Evolutionary conservation across 2,888 invertebrate genomes (phyloP).

Genomic region (Torymus texanus): DNA sequence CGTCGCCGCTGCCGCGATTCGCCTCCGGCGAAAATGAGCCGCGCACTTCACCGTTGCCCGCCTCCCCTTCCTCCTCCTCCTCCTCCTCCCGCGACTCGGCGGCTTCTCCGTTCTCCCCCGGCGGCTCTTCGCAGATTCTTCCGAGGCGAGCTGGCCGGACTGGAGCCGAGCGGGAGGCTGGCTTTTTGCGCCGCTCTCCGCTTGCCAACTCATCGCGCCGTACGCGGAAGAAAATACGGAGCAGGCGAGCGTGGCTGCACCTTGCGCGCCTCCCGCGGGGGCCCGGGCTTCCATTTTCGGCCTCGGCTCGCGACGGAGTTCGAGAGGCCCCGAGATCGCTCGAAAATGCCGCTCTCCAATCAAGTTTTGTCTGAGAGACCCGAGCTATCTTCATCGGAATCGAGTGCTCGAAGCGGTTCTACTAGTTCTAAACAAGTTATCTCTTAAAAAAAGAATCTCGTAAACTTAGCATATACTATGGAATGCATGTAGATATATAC

Average conservation of each 20-base stretch:
- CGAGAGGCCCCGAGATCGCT: no score
- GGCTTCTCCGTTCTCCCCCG: not conserved
- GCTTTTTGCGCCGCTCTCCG: not conserved
- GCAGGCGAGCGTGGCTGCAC: not conserved
- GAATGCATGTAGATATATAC: no score
- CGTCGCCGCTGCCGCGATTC: no score
- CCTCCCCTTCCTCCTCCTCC: not conserved
- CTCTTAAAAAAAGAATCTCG: not conserved
- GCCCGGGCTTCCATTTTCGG: no score
- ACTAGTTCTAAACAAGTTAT: constrained; percentile 23
- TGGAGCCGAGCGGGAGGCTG: not conserved
- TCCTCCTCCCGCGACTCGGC: no score
- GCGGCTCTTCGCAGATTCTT: constrained; percentile 30
- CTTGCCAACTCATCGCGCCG: not conserved
- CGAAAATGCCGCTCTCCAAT: not conserved
- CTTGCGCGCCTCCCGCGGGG: not conserved
- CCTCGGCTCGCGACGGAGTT: no score
- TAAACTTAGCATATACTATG: no score
- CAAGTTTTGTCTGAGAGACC: no score
- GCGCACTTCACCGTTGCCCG: not conserved
- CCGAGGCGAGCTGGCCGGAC: constrained; percentile 21
- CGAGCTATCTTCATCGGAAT: constrained; percentile 1
- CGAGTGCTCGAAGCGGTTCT: not conserved
- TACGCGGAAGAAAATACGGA: constrained; percentile 30
- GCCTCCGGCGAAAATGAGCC: constrained; percentile 24